phyloP scores from a whole-genome alignment of 1,140 invertebrate species.

The Apis dorsata region DNA sequence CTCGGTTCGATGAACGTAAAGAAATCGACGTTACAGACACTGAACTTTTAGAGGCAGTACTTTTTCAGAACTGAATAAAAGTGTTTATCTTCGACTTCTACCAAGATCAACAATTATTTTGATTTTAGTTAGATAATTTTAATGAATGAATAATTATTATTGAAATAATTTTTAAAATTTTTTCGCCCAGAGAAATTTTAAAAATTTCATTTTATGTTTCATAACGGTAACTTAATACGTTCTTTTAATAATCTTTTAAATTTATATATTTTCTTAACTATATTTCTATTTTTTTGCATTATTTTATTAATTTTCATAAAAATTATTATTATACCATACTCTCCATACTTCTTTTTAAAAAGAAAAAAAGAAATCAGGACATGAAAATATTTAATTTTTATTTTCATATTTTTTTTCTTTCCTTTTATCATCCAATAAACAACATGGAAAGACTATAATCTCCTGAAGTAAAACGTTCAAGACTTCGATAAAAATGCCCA shows the following conservation, averaged over 20 bases:
- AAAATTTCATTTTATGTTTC: not conserved
- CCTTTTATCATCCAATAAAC: not conserved
- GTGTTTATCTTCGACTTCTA: constrained; percentile 22
- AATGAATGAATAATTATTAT: not conserved
- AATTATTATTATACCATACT: not conserved
- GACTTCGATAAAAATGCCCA: constrained; percentile 14
- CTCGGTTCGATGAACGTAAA: constrained; percentile 45
- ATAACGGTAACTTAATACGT: not conserved
- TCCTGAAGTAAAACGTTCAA: constrained; percentile 20
- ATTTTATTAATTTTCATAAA: too few relatives aligned
- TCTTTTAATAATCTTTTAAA: not conserved
- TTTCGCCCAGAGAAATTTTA: not conserved
- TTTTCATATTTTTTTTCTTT: not conserved
- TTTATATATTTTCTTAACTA: not conserved
- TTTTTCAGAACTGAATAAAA: constrained; percentile 25
- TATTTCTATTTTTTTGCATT: too few relatives aligned
- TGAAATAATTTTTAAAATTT: too few relatives aligned
- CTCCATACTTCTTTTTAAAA: not conserved
- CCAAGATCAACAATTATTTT: constrained; percentile 4
- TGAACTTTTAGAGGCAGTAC: constrained; percentile 46
- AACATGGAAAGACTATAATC: constrained; percentile 21
- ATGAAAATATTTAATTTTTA: not conserved
- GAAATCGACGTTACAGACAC: constrained; percentile 27
- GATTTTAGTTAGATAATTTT: not conserved
- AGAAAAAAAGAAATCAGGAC: not conserved